Conservation (phyloP, 2,797 vertebrate species). For the Phylloscopus collybita region DNA sequence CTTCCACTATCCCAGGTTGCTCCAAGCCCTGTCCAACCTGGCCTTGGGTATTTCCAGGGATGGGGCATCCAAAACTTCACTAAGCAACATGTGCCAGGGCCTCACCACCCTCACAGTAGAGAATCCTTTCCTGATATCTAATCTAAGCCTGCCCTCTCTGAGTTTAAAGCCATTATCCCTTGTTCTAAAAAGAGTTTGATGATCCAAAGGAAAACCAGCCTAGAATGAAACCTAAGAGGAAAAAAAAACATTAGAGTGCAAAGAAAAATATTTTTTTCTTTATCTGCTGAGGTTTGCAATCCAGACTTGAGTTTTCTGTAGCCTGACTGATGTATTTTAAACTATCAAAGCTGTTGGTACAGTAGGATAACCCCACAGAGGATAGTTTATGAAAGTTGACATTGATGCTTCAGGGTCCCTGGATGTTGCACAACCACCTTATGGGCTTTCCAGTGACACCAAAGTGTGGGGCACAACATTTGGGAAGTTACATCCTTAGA, state of each 20-base stretch:
- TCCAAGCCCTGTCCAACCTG: not conserved
- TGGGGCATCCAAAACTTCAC: not conserved
- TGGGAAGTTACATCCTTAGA: not conserved
- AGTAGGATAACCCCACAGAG: not conserved
- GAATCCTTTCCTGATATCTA: not conserved
- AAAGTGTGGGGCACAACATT: not conserved
- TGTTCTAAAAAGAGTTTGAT: not conserved
- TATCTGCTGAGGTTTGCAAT: not conserved
- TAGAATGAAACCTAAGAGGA: not conserved
- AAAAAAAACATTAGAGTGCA: not conserved
- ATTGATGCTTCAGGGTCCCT: no score
- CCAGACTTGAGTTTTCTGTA: not conserved
- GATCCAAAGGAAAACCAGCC: not conserved
- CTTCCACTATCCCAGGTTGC: not conserved
- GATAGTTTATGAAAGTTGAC: not conserved
- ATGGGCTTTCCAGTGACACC: not conserved
- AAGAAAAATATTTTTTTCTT: not conserved
- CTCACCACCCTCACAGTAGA: not conserved
- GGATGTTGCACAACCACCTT: not conserved
- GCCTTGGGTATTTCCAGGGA: not conserved
- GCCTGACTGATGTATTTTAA: not conserved
- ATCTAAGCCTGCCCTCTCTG: not conserved
- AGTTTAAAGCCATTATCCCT: not conserved
- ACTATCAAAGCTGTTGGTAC: not conserved
- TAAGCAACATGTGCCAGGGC: not conserved